phyloP scores from a whole-genome alignment of 2,797 vertebrate species.

The Echeneis naucrates region DNA sequence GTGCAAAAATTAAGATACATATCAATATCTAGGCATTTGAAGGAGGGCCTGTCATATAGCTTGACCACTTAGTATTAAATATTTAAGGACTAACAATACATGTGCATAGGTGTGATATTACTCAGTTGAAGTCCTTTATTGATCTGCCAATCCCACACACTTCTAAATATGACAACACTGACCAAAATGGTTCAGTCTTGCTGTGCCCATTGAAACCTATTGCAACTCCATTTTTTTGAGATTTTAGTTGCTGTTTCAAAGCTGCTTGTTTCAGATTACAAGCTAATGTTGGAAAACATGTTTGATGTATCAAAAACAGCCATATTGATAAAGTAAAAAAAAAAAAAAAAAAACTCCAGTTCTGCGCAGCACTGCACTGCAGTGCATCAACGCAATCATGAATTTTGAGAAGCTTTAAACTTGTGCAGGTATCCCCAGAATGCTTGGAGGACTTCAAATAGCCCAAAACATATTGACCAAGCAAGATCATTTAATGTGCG shows the following conservation, averaged over 20 bases:
- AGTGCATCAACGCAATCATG: not conserved
- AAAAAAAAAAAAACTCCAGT: not conserved
- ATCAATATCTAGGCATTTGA: not conserved
- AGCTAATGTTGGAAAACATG: not conserved
- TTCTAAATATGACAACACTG: not conserved
- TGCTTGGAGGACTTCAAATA: not conserved
- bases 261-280: not conserved
- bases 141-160: not conserved
- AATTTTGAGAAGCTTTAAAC: not conserved
- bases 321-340: too few relatives aligned
- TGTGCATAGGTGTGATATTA: not conserved
- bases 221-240: too few relatives aligned
- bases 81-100: not conserved
- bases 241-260: not conserved
- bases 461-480: not conserved
- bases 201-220: not conserved
- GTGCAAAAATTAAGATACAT: not conserved
- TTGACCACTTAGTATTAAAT: not conserved
- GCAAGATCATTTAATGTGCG: constrained; percentile 2
- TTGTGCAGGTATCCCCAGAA: not conserved
- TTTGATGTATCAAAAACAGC: not conserved
- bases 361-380: not conserved
- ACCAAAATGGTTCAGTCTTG: not conserved
- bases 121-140: not conserved
- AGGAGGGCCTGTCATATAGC: not conserved